Evolutionary conservation across 2,797 vertebrate genomes (phyloP).

Genomic region (Florisuga fusca): DNA sequence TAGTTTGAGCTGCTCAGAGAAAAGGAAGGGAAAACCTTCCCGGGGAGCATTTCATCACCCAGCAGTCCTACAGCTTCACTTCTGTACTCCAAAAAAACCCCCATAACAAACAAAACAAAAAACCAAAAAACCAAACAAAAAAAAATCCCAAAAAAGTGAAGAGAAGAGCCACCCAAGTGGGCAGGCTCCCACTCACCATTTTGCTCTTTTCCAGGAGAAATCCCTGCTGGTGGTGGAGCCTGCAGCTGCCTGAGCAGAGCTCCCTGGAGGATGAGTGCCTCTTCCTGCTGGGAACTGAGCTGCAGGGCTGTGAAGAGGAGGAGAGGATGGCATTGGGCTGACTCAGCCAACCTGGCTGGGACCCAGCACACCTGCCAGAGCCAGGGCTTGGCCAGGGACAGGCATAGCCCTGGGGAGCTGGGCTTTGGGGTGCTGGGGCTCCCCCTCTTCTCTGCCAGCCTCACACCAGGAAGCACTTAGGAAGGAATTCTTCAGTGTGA

Average conservation of each 20-base stretch:
- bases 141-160: too few relatives aligned
- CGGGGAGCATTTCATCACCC: background rate
- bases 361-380: background rate
- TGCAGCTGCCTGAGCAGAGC: rapidly evolving
- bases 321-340: background rate
- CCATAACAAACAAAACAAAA: too few relatives aligned
- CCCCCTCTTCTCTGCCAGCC: background rate
- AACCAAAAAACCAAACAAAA: too few relatives aligned
- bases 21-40: background rate
- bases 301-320: background rate
- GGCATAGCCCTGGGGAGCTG: background rate
- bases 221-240: background rate
- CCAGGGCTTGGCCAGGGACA: background rate
- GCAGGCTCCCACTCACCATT: background rate
- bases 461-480: background rate
- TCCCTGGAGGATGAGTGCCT: background rate
- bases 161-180: too few relatives aligned
- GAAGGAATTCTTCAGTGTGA: too few relatives aligned
- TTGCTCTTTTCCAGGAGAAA: background rate
- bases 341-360: background rate
- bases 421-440: background rate
- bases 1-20: background rate
- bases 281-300: background rate
- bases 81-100: background rate
- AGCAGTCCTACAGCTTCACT: background rate